Conservation (phyloP, 92 coral and sea anemone species). For the Porites evermanni region DNA sequence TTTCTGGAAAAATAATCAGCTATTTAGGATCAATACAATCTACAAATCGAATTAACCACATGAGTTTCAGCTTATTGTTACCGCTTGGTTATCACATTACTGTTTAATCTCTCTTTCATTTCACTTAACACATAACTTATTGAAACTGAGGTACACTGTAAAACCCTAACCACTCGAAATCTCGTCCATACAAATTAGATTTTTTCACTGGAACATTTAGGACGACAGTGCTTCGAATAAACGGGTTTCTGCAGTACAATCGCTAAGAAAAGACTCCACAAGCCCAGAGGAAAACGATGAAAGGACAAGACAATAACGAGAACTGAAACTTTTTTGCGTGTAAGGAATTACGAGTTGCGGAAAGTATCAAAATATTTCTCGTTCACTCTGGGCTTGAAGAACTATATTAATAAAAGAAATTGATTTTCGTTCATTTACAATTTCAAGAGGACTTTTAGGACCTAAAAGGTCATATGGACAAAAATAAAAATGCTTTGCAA, state of each 20-base stretch:
- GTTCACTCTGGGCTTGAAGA: background rate
- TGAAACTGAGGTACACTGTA: no score
- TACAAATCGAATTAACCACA: constrained; percentile 9
- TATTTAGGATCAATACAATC: constrained; percentile 7
- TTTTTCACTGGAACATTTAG: no score
- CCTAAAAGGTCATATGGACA: background rate
- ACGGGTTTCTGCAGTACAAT: background rate
- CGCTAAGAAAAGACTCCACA: background rate
- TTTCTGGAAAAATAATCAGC: constrained; percentile 29
- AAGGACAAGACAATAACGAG: background rate
- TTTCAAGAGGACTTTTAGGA: constrained; percentile 10
- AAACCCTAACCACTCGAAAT: no score
- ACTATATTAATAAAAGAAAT: background rate
- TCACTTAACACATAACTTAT: background rate
- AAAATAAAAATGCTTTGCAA: background rate
- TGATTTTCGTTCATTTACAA: background rate
- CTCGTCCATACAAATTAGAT: no score
- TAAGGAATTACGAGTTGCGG: no score
- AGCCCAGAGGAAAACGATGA: background rate
- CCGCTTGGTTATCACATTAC: background rate
- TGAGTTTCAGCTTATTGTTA: background rate
- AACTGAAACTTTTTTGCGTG: no score
- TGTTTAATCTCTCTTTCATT: constrained; percentile 1
- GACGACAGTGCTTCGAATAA: no score
- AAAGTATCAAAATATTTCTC: background rate